A percentile compares a stretch with the other conserved stretches of the same genome.
Evolutionary conservation across 1,140 invertebrate species (phyloP).

Genomic region (Lamellibrachia luymesi): DNA sequence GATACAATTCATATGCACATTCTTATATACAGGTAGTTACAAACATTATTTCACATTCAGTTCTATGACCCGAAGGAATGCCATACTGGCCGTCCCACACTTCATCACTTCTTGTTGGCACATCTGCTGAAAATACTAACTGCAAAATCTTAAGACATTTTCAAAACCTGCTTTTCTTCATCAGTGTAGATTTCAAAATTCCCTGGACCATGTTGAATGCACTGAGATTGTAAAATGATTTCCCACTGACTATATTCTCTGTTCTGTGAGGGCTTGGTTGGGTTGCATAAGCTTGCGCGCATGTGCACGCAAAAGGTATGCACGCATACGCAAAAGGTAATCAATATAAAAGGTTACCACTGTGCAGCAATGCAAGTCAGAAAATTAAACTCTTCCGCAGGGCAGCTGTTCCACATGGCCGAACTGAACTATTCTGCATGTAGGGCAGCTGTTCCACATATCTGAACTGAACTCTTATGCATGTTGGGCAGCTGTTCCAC

Average conservation of each 20-base stretch:
- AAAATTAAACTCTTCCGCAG: neutral
- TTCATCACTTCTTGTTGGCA: neutral
- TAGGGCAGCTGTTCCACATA: neutral
- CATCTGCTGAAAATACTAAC: neutral
- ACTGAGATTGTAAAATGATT: too few species aligned
- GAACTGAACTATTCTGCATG: neutral
- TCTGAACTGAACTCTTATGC: neutral
- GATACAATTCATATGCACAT: neutral
- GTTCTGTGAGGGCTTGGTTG: too few species aligned
- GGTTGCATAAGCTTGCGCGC: too few species aligned
- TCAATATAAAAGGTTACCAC: neutral
- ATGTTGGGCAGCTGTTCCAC: neutral
- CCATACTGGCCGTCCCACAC: neutral
- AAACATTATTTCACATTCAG: neutral
- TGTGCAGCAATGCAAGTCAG: neutral
- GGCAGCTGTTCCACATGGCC: neutral
- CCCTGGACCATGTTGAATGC: too few species aligned
- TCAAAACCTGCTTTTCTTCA: neutral
- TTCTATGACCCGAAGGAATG: neutral
- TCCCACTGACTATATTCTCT: too few species aligned
- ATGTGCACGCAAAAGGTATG: neutral
- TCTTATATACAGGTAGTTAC: neutral
- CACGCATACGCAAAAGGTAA: neutral
- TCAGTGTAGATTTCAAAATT: too few species aligned
- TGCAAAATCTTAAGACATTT: neutral